phyloP scores from a whole-genome alignment of 1,140 invertebrate species.

The Rhizoglyphus robini region DNA sequence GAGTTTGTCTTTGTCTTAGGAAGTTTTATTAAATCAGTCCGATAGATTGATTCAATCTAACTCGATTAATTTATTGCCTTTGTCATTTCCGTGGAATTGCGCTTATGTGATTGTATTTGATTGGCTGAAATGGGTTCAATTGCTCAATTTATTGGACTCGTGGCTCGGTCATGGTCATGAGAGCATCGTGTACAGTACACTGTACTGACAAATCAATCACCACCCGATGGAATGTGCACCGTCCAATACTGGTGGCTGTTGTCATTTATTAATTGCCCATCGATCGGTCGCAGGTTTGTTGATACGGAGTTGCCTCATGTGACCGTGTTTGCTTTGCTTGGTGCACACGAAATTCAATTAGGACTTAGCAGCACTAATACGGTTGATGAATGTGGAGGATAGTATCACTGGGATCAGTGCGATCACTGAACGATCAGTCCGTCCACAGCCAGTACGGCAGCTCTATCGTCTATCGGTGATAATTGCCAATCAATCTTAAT shows the following conservation, averaged over 20 bases:
- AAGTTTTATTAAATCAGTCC: not conserved
- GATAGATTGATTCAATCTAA: not conserved
- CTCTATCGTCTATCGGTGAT: not conserved
- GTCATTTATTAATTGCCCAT: constrained; percentile 15
- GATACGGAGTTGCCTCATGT: not conserved
- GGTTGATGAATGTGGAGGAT: not conserved
- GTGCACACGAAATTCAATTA: constrained; percentile 14
- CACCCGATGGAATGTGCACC: too few relatives aligned
- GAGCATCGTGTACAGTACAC: not conserved
- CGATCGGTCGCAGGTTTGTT: not conserved
- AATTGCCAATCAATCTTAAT: constrained; percentile 12
- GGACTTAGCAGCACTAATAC: not conserved
- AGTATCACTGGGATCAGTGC: not conserved
- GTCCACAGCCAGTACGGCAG: too few relatives aligned
- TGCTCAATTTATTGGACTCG: not conserved
- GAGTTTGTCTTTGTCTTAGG: not conserved
- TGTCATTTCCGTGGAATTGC: not conserved
- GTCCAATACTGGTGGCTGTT: too few relatives aligned
- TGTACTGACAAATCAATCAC: not conserved
- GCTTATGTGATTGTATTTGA: not conserved
- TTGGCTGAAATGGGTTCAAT: not conserved
- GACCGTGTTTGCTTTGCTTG: not conserved
- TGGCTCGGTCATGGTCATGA: not conserved
- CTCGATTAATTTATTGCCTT: not conserved
- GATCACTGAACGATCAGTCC: too few relatives aligned